A percentile compares a stretch with the other conserved stretches of the same genome.
These are phyloP conservation scores for Cantharis lateralis DNA, from an alignment of 2,888 invertebrate species.

Conservation along the genomic window DNA sequence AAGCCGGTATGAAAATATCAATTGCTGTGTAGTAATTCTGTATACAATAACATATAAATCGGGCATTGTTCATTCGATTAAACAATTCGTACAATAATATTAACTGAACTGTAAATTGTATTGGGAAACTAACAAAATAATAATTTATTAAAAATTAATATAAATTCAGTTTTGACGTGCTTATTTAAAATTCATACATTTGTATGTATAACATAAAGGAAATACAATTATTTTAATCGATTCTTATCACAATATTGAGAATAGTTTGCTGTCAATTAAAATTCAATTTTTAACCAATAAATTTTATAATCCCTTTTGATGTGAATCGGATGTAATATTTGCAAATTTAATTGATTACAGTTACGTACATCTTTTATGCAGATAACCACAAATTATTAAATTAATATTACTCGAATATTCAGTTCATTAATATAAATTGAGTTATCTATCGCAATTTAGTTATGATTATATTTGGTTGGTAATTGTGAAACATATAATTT, in stretches of 20 bases:
- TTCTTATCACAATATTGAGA: neutral
- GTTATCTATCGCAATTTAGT: neutral
- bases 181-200: no score
- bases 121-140: no score
- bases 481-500: neutral
- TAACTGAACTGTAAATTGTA: no score
- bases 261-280: neutral
- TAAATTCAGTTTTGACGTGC: no score
- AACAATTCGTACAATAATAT: no score
- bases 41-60: no score
- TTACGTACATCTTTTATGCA: neutral
- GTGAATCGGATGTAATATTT: neutral
- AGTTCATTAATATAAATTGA: neutral
- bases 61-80: no score
- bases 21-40: no score
- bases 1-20: no score
- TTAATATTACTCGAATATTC: neutral
- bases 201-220: no score
- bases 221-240: no score
- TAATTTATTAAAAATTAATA: no score
- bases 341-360: neutral
- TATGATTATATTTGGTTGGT: neutral
- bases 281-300: neutral
- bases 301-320: neutral
- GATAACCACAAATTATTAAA: neutral